Percentiles rank a stretch among this genome's conserved stretches.
Conservation (phyloP, 2,113 vertebrate genomes). For the Leptosomus discolor region DNA sequence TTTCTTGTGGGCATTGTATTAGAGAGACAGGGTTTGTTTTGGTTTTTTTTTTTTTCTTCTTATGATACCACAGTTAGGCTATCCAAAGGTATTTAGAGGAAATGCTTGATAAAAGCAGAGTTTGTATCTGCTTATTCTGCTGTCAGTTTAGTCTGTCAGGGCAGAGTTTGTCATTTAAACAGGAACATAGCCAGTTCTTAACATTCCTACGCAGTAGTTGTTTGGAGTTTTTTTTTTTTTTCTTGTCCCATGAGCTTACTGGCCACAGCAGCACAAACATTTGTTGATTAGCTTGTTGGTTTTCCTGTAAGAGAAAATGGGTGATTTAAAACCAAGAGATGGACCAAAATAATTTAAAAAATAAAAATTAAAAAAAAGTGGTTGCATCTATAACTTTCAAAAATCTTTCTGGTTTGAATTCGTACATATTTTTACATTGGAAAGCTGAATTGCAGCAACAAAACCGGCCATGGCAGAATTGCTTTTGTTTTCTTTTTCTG, state of each 20-base stretch:
- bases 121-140: background rate
- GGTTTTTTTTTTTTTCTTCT: background rate
- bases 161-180: background rate
- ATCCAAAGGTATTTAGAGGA: background rate
- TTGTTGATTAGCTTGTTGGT: background rate
- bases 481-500: conserved; percentile 7
- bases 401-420: background rate
- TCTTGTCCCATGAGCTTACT: background rate
- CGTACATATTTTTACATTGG: background rate
- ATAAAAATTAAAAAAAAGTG: background rate
- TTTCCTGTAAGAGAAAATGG: background rate
- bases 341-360: conserved; percentile 50
- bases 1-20: conserved; percentile 41
- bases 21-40: background rate
- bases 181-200: conserved; percentile 30
- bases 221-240: background rate
- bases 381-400: background rate
- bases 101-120: conserved; percentile 7
- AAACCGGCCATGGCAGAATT: background rate
- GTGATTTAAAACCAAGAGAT: conserved; percentile 7
- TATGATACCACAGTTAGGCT: background rate
- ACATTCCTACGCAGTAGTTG: conserved; percentile 15
- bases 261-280: background rate
- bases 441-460: background rate
- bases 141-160: background rate